Evolutionary conservation across 2,888 invertebrate genomes (phyloP), one percentile per base, ranked within the genome.

Genomic region (Caenorhabditis sp.): DNA sequence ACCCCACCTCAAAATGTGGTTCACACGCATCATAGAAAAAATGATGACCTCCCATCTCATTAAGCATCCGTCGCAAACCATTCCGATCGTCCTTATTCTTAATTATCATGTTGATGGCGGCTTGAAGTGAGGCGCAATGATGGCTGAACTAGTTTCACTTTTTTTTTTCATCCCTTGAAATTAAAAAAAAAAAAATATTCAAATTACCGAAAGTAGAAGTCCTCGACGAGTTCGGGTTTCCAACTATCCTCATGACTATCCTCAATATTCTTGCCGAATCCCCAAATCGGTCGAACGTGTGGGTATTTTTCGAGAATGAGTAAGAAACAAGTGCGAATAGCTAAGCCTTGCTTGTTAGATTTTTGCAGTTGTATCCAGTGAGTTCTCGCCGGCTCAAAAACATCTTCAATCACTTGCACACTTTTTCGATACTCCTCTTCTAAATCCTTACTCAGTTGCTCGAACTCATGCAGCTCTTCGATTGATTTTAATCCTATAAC

Each of bases 1-100:
- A 10, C 10, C 10, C 4, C 10, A 31, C 31, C 31, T 86, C 82
- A n/a, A 87, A 69, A 75, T 87, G 86, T 1, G 86, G 80, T 63
- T 87, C 87, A 57, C 70, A 78, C 1, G 85, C 84, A 67, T 87
- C 87, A 67, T 86, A 87, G 70, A 84, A 87, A 64, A 87, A 87
- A 53, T 87, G 87, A 72, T 87, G 85, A 23, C 83, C 78, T 4
- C 87, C 87, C 56, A 87, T 76, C 61, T 87, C 83, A 63, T 83
- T 81, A 7, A 86, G 75, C n/a, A 87, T 74, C 53, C 75, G 69
- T 25, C 64, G 63, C 57, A 80, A 59, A 20, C 70, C 72, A 54
- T 26, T 61, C 20, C 60, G 57, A 60, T 87, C 85, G 65, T 87
- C 86, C 67, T 85, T 69, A 66, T 86, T 83, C 69, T 87, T 83